phyloP scores from a whole-genome alignment of 1,140 invertebrate genomes.

The Sesamia nonagrioides region DNA sequence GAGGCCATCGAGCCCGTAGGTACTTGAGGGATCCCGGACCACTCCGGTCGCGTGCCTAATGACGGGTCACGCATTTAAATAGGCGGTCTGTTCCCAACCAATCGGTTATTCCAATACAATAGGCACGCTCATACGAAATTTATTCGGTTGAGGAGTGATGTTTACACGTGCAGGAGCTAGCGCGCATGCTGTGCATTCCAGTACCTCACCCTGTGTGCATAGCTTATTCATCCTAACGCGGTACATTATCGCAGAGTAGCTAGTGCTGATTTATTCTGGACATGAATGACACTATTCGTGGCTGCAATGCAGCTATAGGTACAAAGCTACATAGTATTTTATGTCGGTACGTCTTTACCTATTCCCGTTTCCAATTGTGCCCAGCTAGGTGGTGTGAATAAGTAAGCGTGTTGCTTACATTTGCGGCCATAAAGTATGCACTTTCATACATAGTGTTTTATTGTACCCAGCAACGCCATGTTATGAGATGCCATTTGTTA shows the following conservation, averaged over 20 bases:
- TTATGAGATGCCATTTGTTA: conserved; percentile 59
- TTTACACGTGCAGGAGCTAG: neutral
- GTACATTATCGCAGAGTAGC: conserved; percentile 21
- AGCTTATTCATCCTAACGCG: neutral
- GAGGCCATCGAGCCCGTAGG: conserved; percentile 71
- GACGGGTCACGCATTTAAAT: conserved; percentile 84
- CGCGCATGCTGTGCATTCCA: no score
- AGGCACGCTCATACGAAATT: conserved; percentile 46
- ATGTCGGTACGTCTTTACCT: conserved; percentile 52
- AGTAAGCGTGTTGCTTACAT: conserved; percentile 53
- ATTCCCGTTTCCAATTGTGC: conserved; percentile 56
- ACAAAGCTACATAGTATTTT: conserved; percentile 51
- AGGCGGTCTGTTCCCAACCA: conserved; percentile 70
- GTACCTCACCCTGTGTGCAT: neutral
- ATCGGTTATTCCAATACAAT: conserved; percentile 64
- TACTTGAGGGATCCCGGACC: conserved; percentile 65
- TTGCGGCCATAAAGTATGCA: conserved; percentile 36
- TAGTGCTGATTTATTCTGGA: conserved; percentile 46
- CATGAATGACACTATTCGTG: conserved; percentile 39
- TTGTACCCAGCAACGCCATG: conserved; percentile 48
- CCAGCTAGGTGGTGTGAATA: conserved; percentile 55
- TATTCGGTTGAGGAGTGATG: conserved; percentile 11
- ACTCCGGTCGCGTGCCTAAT: conserved; percentile 72
- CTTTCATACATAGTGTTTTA: conserved; percentile 51
- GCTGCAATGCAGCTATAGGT: conserved; percentile 32